Evolutionary conservation across 2,888 invertebrate species (phyloP).

Genomic region (Keiferia lycopersicella): DNA sequence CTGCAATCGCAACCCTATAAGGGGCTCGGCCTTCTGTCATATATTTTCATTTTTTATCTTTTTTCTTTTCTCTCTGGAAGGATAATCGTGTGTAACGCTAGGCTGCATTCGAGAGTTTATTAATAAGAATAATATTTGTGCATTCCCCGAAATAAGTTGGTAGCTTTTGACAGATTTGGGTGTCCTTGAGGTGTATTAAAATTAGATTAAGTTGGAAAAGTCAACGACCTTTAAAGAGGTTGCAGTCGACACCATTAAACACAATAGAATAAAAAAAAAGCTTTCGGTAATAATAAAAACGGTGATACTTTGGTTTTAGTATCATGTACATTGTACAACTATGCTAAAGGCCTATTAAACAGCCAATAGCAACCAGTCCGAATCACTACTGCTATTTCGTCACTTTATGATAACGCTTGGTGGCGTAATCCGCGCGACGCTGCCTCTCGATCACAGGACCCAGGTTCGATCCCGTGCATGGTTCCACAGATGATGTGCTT

Average conservation of each 20-base stretch:
- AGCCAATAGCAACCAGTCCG: neutral
- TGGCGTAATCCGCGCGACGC: conserved; percentile 36
- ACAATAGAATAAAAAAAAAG: too few species aligned
- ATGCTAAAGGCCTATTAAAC: neutral
- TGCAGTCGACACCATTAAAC: too few species aligned
- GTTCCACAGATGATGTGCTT: conserved; percentile 67
- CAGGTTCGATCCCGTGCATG: conserved; percentile 62
- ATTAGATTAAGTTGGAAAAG: neutral
- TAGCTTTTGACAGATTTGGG: conserved; percentile 37
- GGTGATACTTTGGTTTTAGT: too few species aligned
- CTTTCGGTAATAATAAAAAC: too few species aligned
- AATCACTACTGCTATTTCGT: conserved; percentile 33
- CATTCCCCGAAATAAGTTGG: conserved; percentile 16
- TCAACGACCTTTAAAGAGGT: neutral
- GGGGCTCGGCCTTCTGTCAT: conserved; percentile 57
- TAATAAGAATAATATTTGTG: conserved; percentile 51
- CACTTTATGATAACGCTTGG: neutral
- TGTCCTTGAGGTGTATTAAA: conserved; percentile 29
- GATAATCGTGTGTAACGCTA: conserved; percentile 77
- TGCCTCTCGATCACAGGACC: conserved; percentile 32
- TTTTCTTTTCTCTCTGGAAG: conserved; percentile 55
- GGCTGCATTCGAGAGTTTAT: conserved; percentile 63
- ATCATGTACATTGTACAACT: neutral
- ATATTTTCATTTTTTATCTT: conserved; percentile 55
- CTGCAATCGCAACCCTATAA: conserved; percentile 14